Evolutionary conservation across 2,797 vertebrate species (phyloP), one percentile per base, ranked within the genome.

Genomic region (Urophycis tenuis): DNA sequence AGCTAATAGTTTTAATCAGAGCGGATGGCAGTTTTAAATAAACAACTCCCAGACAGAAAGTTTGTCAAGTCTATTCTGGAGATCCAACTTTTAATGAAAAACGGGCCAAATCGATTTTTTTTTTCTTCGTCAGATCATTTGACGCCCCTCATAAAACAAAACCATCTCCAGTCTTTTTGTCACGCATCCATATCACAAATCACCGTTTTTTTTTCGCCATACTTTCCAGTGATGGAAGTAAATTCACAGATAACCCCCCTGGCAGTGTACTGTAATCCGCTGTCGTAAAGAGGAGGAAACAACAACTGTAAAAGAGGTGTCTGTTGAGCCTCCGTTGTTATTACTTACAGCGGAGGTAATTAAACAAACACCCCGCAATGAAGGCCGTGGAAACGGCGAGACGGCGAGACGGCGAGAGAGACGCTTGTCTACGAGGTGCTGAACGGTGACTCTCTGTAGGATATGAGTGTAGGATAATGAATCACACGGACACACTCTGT

Each of bases 321-420:
- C 78, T 71, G 84, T 75, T 78, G 77, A 78, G 78, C 81, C 39
- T 71, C 70, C 30, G 35, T 60, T 83, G 71, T 77, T 78, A 76
- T 75, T 74, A 79, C 75, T 72, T 41, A 73, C 31, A 31, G 70
- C 70, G 8, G 33, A 75, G 30, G 71, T 84, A 84, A 87, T 87
- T 86, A 83, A 88, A 81, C 78, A 77, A 81, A 82, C 77, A 78
- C 80, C 72, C 81, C 80, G 77, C 15, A 74, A 87, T n/a, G 69
- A 74, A 73, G 17, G 72, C 75, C 45, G 76, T 0, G 12, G 73
- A 76, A 83, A 85, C 36, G n/a, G n/a, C n/a, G 53, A 83, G 81
- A 79, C 69, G 2, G 79, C n/a, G 53, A 83, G 81, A 79, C 69
- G 2, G 79, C 22, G 22, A 25, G 3, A 10, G 8, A 53, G 75